Evolutionary conservation across 1,140 invertebrate species (phyloP), one percentile per base, ranked within the genome.

Genomic region (Liolophura sinensis): DNA sequence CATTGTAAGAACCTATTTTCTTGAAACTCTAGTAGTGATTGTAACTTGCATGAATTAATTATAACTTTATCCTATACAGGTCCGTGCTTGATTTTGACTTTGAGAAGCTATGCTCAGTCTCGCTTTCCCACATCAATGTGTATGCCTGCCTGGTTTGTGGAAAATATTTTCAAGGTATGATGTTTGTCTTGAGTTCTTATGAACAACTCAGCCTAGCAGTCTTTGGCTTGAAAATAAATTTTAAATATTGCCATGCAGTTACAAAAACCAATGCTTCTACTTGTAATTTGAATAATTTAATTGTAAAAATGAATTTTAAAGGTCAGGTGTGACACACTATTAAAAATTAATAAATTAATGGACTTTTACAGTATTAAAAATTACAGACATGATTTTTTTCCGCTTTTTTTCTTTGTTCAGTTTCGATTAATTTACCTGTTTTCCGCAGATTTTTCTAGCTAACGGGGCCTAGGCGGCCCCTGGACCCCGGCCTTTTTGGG

Each of bases 131-230:
- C 79, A 97, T 99, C 62, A 99, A 99, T 88, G 97, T 99, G 25
- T 99, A 99, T 85, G 97, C 97, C n/a, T 99, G 98, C 83, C 87
- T 99, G 47, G 96, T 99, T 1, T 99, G 98, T 86, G 98, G 98
- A 24, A 99, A 99, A 87, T 99, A 99, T 84, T 99, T 99, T 81
- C 98, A 92, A 88, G 91, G 90, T 88, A 79, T 74, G 70, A 64
- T 15, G 40, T 16, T 25, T 14, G 9, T 64, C 15, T 16, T 16
- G 9, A n/a, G n/a, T n/a, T n/a, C n/a, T n/a, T n/a, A n/a, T n/a
- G n/a, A n/a, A n/a, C 22, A 20, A 15, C 24, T 51, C n/a, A 15
- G n/a, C n/a, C 50, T 15, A 51, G n/a, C 15, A 51, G n/a, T 15
- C 15, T 51, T 51, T 40, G 31, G 9, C 31, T 40, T 40, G 9